Percentiles rank a stretch among this genome's conserved stretches.
These are phyloP conservation scores for Herpetotheres cachinnans DNA, from an alignment of 2,113 vertebrate genomes.

Conservation along the genomic window DNA sequence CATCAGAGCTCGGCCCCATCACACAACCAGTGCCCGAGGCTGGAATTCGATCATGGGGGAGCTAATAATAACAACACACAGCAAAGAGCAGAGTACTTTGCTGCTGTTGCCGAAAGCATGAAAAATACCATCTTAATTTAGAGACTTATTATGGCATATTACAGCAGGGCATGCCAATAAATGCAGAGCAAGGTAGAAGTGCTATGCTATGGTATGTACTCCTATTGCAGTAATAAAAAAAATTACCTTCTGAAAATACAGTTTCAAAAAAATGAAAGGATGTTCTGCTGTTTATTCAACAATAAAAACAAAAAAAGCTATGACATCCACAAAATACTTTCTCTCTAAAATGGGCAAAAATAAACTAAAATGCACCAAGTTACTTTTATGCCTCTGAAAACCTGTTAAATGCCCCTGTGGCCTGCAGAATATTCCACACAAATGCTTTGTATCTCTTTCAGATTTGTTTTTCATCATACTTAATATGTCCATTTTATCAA, in stretches of 20 bases:
- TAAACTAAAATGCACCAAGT: background rate
- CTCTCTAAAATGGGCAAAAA: background rate
- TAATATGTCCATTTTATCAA: background rate
- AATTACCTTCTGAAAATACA: background rate
- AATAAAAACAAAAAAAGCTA: background rate
- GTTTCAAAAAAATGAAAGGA: background rate
- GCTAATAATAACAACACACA: slow-evolving; percentile 55
- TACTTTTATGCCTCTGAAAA: background rate
- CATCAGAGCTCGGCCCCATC: slow-evolving; percentile 20
- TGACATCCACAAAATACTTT: background rate
- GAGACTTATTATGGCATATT: slow-evolving; percentile 8
- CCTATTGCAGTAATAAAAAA: background rate
- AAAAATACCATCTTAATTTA: slow-evolving; percentile 47
- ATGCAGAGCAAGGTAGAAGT: background rate
- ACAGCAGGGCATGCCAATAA: background rate
- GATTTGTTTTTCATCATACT: background rate
- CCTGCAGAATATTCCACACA: background rate
- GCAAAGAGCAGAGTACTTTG: slow-evolving; percentile 37
- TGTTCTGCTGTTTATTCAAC: background rate
- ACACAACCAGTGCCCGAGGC: slow-evolving; percentile 31
- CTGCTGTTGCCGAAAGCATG: slow-evolving; percentile 46
- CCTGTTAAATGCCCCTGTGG: background rate
- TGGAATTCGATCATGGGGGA: slow-evolving; percentile 44
- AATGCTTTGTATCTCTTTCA: background rate
- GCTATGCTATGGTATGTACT: background rate